Percentiles rank a stretch among this genome's conserved stretches.
Conservation (phyloP, 2,797 vertebrate genomes). For the Glyptemys insculpta region DNA sequence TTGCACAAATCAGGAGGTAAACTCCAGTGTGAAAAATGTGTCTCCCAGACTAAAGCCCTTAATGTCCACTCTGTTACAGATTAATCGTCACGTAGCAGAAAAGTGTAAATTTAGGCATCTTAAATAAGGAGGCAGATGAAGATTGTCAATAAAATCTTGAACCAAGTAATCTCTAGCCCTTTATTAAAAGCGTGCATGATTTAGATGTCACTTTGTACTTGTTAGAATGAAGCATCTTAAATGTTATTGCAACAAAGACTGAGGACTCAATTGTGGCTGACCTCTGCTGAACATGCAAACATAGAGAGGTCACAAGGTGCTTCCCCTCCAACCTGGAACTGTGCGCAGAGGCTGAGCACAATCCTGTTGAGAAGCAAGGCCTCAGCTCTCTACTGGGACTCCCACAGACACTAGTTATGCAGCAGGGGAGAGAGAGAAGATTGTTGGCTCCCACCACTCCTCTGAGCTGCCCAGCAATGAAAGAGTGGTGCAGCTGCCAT, state of each 20-base stretch:
- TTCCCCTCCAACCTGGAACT: not conserved
- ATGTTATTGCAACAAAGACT: not conserved
- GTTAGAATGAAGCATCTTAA: not conserved
- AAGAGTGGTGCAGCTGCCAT: not conserved
- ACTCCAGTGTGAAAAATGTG: constrained; percentile 37
- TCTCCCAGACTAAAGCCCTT: not conserved
- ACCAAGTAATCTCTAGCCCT: not conserved
- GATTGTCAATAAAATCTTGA: not conserved
- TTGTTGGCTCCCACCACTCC: not conserved
- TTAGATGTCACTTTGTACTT: not conserved
- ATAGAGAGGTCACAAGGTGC: rapidly evolving
- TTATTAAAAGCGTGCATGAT: not conserved
- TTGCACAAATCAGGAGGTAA: not conserved
- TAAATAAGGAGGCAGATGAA: not conserved
- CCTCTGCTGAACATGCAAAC: not conserved
- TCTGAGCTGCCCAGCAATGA: not conserved
- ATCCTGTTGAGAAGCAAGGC: not conserved
- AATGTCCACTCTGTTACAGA: not conserved
- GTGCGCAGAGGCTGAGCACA: not conserved
- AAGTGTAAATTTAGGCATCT: not conserved
- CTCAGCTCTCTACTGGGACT: not conserved
- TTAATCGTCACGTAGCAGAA: not conserved
- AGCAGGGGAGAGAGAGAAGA: not conserved
- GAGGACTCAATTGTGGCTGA: not conserved
- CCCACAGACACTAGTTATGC: not conserved